Percentiles rank a stretch among this genome's conserved stretches.
Conservation (phyloP, 2,113 vertebrate species). For the Cathartes aura region DNA sequence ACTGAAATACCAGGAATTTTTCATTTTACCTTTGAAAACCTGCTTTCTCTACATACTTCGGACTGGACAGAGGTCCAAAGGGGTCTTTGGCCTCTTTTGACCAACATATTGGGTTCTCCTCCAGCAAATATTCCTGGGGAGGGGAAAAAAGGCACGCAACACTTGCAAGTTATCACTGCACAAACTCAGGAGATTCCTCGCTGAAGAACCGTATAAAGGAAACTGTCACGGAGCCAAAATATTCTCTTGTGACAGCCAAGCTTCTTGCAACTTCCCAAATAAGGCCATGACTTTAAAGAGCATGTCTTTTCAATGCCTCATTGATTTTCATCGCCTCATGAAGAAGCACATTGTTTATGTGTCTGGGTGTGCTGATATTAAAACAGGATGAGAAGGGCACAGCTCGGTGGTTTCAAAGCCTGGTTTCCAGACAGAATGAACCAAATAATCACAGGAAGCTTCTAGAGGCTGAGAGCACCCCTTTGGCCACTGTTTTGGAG, state of each 20-base stretch:
- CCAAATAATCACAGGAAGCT: background rate
- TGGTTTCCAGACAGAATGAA: background rate
- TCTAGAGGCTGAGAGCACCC: background rate
- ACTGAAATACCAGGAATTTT: background rate
- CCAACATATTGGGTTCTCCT: background rate
- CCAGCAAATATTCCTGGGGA: background rate
- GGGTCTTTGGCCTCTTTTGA: background rate
- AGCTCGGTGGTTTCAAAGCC: background rate
- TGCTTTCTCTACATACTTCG: background rate
- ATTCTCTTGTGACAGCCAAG: conserved; percentile 52
- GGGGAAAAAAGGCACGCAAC: background rate
- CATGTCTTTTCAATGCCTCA: conserved; percentile 50
- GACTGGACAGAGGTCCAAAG: background rate
- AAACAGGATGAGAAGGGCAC: background rate
- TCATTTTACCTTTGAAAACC: background rate
- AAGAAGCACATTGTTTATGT: conserved; percentile 50
- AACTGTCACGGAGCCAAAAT: conserved; percentile 50
- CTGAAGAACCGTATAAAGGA: conserved; percentile 14
- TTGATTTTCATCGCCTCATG: conserved; percentile 37
- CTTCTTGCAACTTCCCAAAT: conserved; percentile 61
- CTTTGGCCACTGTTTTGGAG: background rate
- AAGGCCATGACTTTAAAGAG: conserved; percentile 56
- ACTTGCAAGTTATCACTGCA: background rate
- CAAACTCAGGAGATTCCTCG: background rate
- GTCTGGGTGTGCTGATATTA: conserved; percentile 14